These are phyloP conservation scores for Nipponacmea schrenckii DNA, from an alignment of 2,888 invertebrate genomes.

Conservation along the genomic window DNA sequence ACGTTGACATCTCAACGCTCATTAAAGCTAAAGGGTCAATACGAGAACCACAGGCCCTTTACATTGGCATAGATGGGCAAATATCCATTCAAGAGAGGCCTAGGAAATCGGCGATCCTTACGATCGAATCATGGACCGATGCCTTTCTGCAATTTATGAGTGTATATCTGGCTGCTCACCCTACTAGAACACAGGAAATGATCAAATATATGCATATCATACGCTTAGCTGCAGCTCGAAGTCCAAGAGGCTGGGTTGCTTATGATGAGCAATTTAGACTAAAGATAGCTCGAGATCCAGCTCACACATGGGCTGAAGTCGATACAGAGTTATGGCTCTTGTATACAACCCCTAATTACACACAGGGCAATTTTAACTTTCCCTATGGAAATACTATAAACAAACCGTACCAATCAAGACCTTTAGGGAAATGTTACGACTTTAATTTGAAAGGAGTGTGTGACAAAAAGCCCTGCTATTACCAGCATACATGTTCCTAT, in stretches of 20 bases:
- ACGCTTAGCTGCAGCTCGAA: not conserved
- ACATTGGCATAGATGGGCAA: not conserved
- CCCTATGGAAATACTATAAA: not conserved
- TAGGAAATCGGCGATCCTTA: not conserved
- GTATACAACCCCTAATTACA: not conserved
- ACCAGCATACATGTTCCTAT: no score
- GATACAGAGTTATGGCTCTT: not conserved
- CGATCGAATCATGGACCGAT: not conserved
- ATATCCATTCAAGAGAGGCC: not conserved
- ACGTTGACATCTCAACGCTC: not conserved
- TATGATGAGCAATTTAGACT: constrained; percentile 1
- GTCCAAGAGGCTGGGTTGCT: not conserved
- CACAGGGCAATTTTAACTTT: no score
- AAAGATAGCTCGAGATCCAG: no score
- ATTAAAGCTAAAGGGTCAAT: not conserved
- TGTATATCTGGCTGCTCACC: not conserved
- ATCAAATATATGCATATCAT: not conserved
- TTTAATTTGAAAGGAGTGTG: not conserved
- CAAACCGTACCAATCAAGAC: not conserved
- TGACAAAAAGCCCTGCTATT: not conserved
- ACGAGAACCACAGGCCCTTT: not conserved
- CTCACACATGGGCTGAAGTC: no score
- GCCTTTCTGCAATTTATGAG: not conserved
- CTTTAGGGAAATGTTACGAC: not conserved
- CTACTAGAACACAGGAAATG: not conserved